A percentile compares a stretch with the other conserved stretches of the same genome.
Conservation (phyloP, 2,113 vertebrate genomes). For the Fukomys damarensis region DNA sequence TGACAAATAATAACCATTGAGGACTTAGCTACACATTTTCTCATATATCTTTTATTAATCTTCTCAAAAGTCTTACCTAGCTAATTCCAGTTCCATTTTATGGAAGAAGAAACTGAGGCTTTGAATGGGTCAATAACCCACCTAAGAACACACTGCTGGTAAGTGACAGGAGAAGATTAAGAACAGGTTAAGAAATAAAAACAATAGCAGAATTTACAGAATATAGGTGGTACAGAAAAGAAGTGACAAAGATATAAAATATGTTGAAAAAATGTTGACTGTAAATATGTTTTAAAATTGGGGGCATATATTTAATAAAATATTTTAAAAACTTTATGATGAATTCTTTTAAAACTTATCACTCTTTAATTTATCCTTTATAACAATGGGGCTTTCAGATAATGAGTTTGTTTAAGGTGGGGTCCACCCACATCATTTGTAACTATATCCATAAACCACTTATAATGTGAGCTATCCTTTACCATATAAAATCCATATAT, state of each 20-base stretch:
- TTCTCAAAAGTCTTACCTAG: not conserved
- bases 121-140: not conserved
- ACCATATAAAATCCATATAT: not conserved
- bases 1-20: not conserved
- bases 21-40: not conserved
- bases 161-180: not conserved
- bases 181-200: slow-evolving; percentile 1
- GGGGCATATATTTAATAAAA: not conserved
- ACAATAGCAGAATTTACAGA: not conserved
- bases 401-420: not conserved
- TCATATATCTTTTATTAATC: not conserved
- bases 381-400: not conserved
- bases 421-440: not conserved
- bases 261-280: slow-evolving; percentile 29
- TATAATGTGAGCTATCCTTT: not conserved
- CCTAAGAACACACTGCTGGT: not conserved
- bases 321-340: not conserved
- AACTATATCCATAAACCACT: not conserved
- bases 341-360: slow-evolving; percentile 20
- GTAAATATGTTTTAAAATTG: slow-evolving; percentile 8
- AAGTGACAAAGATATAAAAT: not conserved
- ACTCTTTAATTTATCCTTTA: not conserved
- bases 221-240: not conserved
- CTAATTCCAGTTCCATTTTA: slow-evolving; percentile 41
- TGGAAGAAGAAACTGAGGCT: not conserved